Percentiles rank a stretch among this genome's conserved stretches.
Evolutionary conservation across 2,797 vertebrate species (phyloP).

Genomic region (Hydrophis major): DNA sequence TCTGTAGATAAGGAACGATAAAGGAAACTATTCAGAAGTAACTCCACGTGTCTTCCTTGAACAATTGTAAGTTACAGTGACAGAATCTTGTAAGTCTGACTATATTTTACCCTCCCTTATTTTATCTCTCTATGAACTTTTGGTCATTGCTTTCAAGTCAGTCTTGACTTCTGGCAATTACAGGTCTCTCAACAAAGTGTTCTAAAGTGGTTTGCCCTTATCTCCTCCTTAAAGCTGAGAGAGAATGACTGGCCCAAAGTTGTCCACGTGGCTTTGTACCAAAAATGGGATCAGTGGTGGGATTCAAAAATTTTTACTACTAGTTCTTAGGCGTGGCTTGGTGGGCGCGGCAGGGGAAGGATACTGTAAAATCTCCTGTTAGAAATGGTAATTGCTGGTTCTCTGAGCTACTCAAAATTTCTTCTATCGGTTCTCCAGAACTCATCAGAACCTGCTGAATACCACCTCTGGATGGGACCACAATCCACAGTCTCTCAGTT

Average conservation of each 20-base stretch:
- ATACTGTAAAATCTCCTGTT: too few relatives aligned
- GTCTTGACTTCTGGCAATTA: background rate
- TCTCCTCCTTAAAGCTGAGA: background rate
- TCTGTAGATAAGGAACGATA: background rate
- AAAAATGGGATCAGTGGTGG: background rate
- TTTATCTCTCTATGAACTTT: background rate
- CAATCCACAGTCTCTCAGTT: background rate
- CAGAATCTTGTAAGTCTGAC: background rate
- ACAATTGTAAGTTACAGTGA: background rate
- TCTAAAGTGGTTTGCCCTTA: background rate
- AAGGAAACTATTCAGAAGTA: background rate
- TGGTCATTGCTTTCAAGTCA: background rate
- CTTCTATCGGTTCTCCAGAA: too few relatives aligned
- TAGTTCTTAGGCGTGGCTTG: too few relatives aligned
- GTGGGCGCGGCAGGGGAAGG: too few relatives aligned
- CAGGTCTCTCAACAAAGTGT: background rate
- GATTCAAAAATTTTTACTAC: too few relatives aligned
- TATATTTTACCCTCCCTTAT: background rate
- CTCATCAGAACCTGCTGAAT: too few relatives aligned
- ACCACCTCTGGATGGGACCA: background rate
- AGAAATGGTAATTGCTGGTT: too few relatives aligned
- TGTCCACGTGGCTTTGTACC: background rate
- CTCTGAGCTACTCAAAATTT: too few relatives aligned
- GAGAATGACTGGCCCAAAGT: background rate
- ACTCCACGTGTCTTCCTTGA: background rate